phyloP scores from a whole-genome alignment of 2,797 vertebrate species.

The Poliocrania exsul region DNA sequence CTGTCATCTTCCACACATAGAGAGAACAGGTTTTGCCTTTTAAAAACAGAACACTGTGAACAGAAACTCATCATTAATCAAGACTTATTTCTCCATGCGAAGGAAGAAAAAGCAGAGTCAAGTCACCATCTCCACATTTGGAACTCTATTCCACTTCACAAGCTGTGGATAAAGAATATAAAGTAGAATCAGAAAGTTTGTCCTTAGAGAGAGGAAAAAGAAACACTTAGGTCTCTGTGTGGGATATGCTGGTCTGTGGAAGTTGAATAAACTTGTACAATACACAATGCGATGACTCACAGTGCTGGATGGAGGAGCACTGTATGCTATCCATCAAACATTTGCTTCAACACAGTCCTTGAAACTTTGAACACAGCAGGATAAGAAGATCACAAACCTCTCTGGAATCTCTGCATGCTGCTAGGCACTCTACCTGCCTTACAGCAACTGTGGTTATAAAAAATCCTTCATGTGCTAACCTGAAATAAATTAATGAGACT shows the following conservation, averaged over 20 bases:
- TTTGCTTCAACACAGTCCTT: conserved; percentile 52
- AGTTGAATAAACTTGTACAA: conserved; percentile 63
- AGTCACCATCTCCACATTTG: conserved; percentile 45
- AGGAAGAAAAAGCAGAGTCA: background rate
- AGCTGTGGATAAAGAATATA: conserved; percentile 31
- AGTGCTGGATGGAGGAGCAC: conserved; percentile 42
- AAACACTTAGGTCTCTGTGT: conserved; percentile 55
- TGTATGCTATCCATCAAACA: conserved; percentile 62
- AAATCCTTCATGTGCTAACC: background rate
- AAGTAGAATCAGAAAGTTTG: conserved; percentile 53
- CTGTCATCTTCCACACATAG: conserved; percentile 16
- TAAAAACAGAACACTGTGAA: conserved; percentile 59
- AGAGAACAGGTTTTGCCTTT: conserved; percentile 59
- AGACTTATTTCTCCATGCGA: background rate
- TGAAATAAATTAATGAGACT: conserved; percentile 46
- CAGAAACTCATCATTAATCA: conserved; percentile 65
- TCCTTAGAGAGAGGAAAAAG: conserved; percentile 55
- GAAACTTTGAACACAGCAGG: conserved; percentile 71
- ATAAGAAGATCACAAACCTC: conserved; percentile 57
- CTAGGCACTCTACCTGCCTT: conserved; percentile 35
- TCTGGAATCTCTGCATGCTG: conserved; percentile 18
- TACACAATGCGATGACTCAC: conserved; percentile 71
- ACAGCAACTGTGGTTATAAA: conserved; percentile 23
- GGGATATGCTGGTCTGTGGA: conserved; percentile 51
- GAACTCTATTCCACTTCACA: conserved; percentile 52